phyloP scores from a whole-genome alignment of 2,888 invertebrate species.

The Calameuta pallipes region DNA sequence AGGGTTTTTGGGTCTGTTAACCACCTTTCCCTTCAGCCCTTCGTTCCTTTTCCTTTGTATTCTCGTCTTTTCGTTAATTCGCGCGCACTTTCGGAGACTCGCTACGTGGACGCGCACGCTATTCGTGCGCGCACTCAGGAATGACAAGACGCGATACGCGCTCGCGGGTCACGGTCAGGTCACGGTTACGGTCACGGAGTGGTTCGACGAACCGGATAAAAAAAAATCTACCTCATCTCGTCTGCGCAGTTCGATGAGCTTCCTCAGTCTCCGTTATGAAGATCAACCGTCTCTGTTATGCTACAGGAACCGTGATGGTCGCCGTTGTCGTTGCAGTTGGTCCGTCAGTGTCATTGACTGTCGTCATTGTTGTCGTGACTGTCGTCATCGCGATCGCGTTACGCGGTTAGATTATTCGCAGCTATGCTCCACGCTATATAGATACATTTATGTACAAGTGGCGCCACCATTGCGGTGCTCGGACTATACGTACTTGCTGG shows the following conservation, averaged over 20 bases:
- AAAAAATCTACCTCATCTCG: no score
- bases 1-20: conserved; percentile 16
- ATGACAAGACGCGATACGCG: conserved; percentile 38
- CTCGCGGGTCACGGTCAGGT: conserved; percentile 21
- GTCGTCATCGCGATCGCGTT: no score
- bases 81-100: not conserved
- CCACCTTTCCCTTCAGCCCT: conserved; percentile 20
- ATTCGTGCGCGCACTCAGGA: conserved; percentile 39
- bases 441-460: conserved; percentile 66
- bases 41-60: conserved; percentile 14
- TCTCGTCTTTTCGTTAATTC: not conserved
- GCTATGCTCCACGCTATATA: conserved; percentile 40
- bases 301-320: no score
- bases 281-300: no score
- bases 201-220: no score
- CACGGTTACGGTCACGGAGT: not conserved
- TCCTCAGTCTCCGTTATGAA: no score
- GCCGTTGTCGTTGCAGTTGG: no score
- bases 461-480: conserved; percentile 62
- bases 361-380: not conserved
- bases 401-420: not conserved
- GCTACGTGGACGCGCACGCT: conserved; percentile 28
- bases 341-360: no score
- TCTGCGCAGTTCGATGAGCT: no score
- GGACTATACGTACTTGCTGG: conserved; percentile 93